phyloP scores from a whole-genome alignment of 1,140 invertebrate genomes.

The Telenomus remus region DNA sequence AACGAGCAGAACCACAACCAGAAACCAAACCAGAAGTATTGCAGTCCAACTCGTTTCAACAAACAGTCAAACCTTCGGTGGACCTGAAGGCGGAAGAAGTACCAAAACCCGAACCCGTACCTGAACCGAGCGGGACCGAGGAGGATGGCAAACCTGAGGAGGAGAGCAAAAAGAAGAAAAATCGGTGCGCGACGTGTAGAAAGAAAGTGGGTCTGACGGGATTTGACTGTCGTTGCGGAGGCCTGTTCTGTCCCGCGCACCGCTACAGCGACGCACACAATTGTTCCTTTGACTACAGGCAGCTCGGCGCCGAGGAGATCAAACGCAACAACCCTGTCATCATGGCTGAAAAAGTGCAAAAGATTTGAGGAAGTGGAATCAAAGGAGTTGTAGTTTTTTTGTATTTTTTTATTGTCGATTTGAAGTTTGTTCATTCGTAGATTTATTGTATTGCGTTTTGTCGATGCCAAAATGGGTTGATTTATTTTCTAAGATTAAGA shows the following conservation, averaged over 20 bases:
- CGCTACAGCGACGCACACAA: conserved; percentile 99
- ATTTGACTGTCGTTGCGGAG: conserved; percentile 99
- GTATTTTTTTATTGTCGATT: background rate
- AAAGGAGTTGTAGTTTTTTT: background rate
- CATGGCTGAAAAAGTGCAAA: conserved; percentile 99
- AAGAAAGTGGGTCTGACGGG: conserved; percentile 99
- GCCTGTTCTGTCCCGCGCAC: conserved; percentile 97
- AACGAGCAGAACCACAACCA: background rate
- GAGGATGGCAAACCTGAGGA: no score
- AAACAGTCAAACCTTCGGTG: no score
- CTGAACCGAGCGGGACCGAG: no score
- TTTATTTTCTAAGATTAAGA: no score
- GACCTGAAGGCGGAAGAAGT: no score
- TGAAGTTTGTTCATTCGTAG: background rate
- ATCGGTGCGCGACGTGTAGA: conserved; percentile 96
- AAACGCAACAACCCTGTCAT: conserved; percentile 99
- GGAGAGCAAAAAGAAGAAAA: conserved; percentile 95
- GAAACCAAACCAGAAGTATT: no score
- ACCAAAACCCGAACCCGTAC: no score
- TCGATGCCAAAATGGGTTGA: no score
- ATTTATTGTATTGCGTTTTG: no score
- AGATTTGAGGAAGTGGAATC: conserved; percentile 83
- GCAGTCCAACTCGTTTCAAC: no score
- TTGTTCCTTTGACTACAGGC: conserved; percentile 98
- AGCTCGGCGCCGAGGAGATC: conserved; percentile 98